Evolutionary conservation across 2,113 vertebrate genomes (phyloP).

Genomic region (Thryonomys swinderianus): DNA sequence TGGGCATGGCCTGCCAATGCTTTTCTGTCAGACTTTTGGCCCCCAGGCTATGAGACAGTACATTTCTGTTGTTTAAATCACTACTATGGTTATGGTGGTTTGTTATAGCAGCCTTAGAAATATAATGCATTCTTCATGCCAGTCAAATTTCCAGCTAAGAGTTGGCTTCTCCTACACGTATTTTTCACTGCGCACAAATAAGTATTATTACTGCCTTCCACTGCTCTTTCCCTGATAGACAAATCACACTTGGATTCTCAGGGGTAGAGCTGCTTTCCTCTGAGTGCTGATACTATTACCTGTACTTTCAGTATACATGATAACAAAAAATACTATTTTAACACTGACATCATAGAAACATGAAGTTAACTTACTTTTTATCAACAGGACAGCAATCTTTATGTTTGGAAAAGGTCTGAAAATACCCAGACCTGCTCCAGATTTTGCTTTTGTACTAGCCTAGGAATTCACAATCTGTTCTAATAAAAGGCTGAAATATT

Average conservation of each 20-base stretch:
- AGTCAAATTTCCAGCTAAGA: neutral
- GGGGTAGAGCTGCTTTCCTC: neutral
- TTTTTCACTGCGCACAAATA: neutral
- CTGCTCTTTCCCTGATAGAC: neutral
- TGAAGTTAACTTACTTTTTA: constrained; percentile 31
- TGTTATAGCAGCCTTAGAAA: neutral
- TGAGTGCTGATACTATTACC: neutral
- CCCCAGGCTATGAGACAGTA: neutral
- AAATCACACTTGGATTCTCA: constrained; percentile 3
- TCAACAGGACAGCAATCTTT: neutral
- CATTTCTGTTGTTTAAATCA: neutral
- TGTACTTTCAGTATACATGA: constrained; percentile 8
- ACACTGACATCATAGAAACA: neutral
- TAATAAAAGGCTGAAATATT: neutral
- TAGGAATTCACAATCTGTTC: neutral
- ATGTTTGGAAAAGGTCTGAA: neutral
- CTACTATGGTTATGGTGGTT: neutral
- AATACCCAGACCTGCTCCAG: neutral
- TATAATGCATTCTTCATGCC: neutral
- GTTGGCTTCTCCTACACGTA: neutral
- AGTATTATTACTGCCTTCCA: neutral
- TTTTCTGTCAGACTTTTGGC: neutral
- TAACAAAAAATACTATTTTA: neutral
- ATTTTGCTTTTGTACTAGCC: neutral
- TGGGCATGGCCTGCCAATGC: neutral